Percentiles rank a stretch among this genome's conserved stretches.
phyloP scores from a whole-genome alignment of 2,113 vertebrate genomes.

The Hemibagrus wyckioides region DNA sequence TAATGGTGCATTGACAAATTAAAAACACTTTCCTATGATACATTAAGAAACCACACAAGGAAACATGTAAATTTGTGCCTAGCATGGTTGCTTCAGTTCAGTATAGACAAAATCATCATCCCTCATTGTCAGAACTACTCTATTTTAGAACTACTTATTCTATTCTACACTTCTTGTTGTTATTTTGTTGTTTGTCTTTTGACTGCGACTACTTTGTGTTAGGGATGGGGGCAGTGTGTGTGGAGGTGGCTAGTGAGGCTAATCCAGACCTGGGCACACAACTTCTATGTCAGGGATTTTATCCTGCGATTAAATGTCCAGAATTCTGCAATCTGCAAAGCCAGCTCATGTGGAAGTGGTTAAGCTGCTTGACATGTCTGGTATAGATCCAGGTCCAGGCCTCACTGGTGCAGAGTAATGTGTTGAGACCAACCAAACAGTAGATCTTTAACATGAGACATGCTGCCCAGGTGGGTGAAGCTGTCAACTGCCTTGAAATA shows the following conservation, averaged over 20 bases:
- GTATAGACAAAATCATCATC: neutral
- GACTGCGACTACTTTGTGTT: neutral
- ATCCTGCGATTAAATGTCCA: neutral
- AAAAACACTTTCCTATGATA: neutral
- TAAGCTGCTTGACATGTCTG: neutral
- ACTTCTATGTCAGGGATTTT: neutral
- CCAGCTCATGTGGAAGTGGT: neutral
- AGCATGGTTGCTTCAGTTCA: neutral
- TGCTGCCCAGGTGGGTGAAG: neutral
- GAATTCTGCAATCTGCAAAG: neutral
- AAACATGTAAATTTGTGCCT: neutral
- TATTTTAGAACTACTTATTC: neutral
- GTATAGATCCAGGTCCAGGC: neutral
- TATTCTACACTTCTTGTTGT: neutral
- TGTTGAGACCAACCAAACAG: neutral
- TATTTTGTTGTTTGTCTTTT: neutral
- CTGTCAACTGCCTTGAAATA: neutral
- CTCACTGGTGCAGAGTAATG: neutral
- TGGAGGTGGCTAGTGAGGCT: neutral
- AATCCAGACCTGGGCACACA: neutral
- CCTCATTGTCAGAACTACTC: neutral
- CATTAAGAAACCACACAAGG: neutral
- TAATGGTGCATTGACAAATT: neutral
- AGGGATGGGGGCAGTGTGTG: neutral
- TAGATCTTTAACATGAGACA: neutral